Percentiles rank a stretch among this genome's conserved stretches.
phyloP scores from a whole-genome alignment of 2,888 invertebrate genomes.

The Sicus ferrugineus region DNA sequence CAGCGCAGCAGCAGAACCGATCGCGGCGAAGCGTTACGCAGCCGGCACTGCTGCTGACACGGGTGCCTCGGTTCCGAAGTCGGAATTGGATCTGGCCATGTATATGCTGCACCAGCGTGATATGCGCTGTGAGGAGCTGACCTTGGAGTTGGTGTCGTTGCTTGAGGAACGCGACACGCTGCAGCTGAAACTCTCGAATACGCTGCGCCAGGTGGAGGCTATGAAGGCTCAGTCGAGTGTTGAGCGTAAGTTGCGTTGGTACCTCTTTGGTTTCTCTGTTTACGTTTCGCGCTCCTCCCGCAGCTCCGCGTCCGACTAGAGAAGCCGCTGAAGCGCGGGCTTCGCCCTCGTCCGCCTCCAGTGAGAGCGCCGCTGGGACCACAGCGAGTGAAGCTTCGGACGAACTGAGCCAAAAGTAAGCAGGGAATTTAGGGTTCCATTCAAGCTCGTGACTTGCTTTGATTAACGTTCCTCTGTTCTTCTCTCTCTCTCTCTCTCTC shows the following conservation, averaged over 20 bases:
- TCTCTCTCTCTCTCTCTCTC: neutral
- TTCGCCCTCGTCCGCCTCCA: neutral
- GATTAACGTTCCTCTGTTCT: neutral
- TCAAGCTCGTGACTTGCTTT: neutral
- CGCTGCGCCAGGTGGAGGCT: constrained; percentile 77
- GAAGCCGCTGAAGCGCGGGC: constrained; percentile 20
- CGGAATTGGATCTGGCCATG: constrained; percentile 80
- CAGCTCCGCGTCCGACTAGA: neutral
- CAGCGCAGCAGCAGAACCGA: constrained; percentile 12
- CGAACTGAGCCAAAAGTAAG: constrained; percentile 59
- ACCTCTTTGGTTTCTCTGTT: neutral
- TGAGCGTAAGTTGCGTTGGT: constrained; percentile 47
- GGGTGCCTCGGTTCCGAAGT: constrained; percentile 61
- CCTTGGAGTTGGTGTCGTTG: constrained; percentile 81
- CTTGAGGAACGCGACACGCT: constrained; percentile 86
- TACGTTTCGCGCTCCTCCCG: neutral
- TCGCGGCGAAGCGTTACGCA: neutral
- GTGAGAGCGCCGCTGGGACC: constrained; percentile 20
- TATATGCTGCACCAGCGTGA: constrained; percentile 89
- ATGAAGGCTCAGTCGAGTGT: constrained; percentile 50
- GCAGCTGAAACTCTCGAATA: constrained; percentile 82
- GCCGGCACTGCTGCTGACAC: constrained; percentile 10
- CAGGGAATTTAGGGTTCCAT: neutral
- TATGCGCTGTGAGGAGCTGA: constrained; percentile 85
- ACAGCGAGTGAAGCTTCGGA: constrained; percentile 45